Conservation (phyloP, 2,113 vertebrate genomes). For the Rhea pennata region DNA sequence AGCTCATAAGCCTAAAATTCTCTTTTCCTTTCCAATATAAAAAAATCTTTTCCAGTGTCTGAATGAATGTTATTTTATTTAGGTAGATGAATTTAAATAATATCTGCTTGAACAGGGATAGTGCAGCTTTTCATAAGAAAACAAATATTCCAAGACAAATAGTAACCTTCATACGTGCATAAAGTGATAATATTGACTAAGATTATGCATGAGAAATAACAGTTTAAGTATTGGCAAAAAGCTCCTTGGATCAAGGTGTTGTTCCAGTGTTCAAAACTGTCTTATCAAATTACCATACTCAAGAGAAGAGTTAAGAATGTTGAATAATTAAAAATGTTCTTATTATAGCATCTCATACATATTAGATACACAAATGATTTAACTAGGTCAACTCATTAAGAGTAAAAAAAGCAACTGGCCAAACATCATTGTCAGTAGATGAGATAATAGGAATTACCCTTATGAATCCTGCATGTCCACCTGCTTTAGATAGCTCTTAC, state of each 20-base stretch:
- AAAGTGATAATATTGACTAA: not conserved
- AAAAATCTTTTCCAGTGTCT: not conserved
- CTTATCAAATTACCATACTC: not conserved
- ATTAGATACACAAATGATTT: constrained; percentile 4
- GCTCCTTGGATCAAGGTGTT: not conserved
- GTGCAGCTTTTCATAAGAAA: not conserved
- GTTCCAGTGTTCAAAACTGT: not conserved
- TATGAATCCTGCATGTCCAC: not conserved
- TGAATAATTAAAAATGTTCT: constrained; percentile 63
- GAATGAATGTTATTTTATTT: not conserved
- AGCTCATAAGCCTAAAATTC: not conserved
- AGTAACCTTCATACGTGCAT: not conserved
- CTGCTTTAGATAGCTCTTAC: not conserved
- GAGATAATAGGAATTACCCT: not conserved
- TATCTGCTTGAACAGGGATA: not conserved
- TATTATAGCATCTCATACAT: constrained; percentile 21
- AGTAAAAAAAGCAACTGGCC: not conserved
- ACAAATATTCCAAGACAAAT: not conserved
- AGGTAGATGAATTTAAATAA: not conserved
- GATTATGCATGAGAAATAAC: not conserved
- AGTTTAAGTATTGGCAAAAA: not conserved
- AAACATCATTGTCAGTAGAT: not conserved
- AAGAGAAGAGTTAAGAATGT: constrained; percentile 10
- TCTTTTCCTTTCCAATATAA: not conserved
- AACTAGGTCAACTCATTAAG: not conserved